Evolutionary conservation across 2,797 vertebrate species (phyloP), one percentile per base, ranked within the genome.

Genomic region (Synaphobranchus kaupii): DNA sequence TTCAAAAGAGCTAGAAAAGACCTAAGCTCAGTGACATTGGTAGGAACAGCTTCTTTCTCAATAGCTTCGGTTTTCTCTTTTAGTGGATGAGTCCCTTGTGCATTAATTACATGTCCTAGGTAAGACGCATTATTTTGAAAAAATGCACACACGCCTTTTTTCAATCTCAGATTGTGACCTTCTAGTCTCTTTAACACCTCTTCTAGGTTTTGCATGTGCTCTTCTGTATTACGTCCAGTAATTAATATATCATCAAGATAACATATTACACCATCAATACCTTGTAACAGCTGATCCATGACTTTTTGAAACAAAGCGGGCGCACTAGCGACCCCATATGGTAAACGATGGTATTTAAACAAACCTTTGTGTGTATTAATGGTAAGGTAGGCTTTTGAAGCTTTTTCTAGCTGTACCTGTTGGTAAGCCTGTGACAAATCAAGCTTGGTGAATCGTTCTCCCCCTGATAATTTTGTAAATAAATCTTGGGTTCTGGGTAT

Each of bases 341-440:
- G 84, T 22, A 85, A 85, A 34, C 39, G 9, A 44, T 84, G 63
- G 34, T 60, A 84, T 15, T 3, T 39, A 25, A 17, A 84, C 13
- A 84, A 20, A 13, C 84, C 17, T 25, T 84, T 84, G 25, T 84
- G 84, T 25, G 39, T 44, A 39, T 66, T 84, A 39, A 58, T 50
- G 31, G 84, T 84, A 22, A 84, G 58, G 39, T 84, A 84, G 12
- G 10, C 2, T 63, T 84, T 85, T 31, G 84, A 84, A 12, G 4
- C 22, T 17, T 71, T 39, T 3, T 34, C 58, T 71, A 85, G 15
- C 8, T 28, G 12, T 15, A 85, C 84, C 44, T 85, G 84, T n/a
- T 85, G 84, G 60, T 71, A 85, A 5, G 28, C 84, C 39, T 84
- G 84, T 6, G 20, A 66, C 13, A 84, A 84, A 50, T 66, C 84